Base-by-base conservation (phyloP, 2,888 invertebrate species). In the Acleris holmiana region DNA sequence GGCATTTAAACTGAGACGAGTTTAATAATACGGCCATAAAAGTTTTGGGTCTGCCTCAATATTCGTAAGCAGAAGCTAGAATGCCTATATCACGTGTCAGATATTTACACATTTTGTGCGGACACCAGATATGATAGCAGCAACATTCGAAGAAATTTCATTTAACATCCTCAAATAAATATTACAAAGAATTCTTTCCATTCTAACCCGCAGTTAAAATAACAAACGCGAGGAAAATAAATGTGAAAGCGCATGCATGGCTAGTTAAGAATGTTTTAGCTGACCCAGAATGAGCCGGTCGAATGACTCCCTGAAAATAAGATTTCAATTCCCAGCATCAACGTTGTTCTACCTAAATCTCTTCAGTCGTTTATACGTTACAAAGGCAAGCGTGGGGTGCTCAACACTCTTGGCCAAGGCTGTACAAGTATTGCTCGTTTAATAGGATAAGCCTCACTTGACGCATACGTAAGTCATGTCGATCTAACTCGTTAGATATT, bases 401-500 rank as follows among this genome's bases (percentile, higher is more conserved):
- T n/a, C n/a, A n/a, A n/a, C n/a, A n/a, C n/a, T n/a, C n/a, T n/a
- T n/a, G n/a, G n/a, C n/a, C n/a, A n/a, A n/a, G n/a, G n/a, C n/a
- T n/a, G n/a, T n/a, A n/a, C n/a, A n/a, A n/a, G n/a, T n/a, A n/a
- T n/a, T n/a, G n/a, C n/a, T n/a, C n/a, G n/a, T n/a, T n/a, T n/a
- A n/a, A n/a, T n/a, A 25, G 23, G 6, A 7, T 25, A 25, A 25
- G 10, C 6, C 4, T 25, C 6, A 25, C 4, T 0, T 8, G 29
- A 29, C 29, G 10, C 13, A 13, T 35, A 35, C 35, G 35, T 1
- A 13, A 3, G n/a, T 50, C 51, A 51, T 63, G 57, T 63, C 62
- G 62, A 63, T 21, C 62, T 46, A 23, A 47, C 40, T 57, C 51
- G 57, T 57, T 63, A 57, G 57, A 57, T 63, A 63, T 63, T 63